These are phyloP conservation scores for Thamnaconus septentrionalis DNA, from an alignment of 2,113 vertebrate genomes.

Conservation along the genomic window DNA sequence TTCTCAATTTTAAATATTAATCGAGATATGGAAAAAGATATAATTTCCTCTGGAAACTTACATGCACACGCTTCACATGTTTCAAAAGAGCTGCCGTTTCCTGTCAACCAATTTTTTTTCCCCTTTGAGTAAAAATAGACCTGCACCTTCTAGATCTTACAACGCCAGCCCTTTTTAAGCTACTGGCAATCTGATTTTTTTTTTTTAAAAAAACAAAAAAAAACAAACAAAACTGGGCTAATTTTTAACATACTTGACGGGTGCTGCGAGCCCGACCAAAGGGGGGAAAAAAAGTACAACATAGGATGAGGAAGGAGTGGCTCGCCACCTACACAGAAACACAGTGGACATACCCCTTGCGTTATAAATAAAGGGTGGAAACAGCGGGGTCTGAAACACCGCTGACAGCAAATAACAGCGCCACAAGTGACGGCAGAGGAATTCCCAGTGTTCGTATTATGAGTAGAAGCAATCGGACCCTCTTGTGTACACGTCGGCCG, in stretches of 20 bases:
- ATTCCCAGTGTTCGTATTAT: slow-evolving; percentile 49
- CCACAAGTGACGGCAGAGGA: slow-evolving; percentile 44
- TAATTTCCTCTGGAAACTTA: slow-evolving; percentile 44
- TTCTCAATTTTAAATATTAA: neutral
- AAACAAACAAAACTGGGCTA: too few species aligned
- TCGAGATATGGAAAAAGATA: slow-evolving; percentile 10
- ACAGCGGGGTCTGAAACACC: slow-evolving; percentile 45
- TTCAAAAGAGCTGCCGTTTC: too few species aligned
- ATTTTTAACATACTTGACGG: too few species aligned
- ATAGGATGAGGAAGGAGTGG: neutral
- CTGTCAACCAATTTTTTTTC: too few species aligned
- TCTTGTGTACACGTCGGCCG: slow-evolving; percentile 8
- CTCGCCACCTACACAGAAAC: slow-evolving; percentile 35
- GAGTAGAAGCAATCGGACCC: slow-evolving; percentile 33
- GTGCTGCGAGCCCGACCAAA: too few species aligned
- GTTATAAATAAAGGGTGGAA: slow-evolving; percentile 53
- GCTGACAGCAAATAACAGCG: slow-evolving; percentile 44
- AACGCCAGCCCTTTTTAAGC: too few species aligned
- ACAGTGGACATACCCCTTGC: slow-evolving; percentile 36
- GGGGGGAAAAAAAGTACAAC: too few species aligned
- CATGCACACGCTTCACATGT: neutral
- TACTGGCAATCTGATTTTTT: too few species aligned
- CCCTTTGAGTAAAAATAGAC: too few species aligned
- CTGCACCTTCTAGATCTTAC: too few species aligned
- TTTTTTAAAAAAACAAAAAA: too few species aligned